These are phyloP conservation scores for Epinotia brunnichana DNA, from an alignment of 2,888 invertebrate genomes.

Conservation along the genomic window DNA sequence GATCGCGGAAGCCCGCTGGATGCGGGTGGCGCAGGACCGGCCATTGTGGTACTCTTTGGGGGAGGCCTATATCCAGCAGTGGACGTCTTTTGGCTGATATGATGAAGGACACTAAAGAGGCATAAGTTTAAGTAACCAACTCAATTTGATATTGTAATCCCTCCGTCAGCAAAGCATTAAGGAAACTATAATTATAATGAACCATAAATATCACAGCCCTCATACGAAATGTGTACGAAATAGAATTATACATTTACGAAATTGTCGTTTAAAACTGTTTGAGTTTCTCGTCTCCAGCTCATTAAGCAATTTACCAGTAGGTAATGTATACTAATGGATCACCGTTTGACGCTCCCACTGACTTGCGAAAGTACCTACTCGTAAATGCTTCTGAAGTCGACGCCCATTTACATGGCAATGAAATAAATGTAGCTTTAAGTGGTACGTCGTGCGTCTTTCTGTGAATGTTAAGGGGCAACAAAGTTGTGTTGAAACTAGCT, in stretches of 20 bases:
- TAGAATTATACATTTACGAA: slow-evolving; percentile 10
- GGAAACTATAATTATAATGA: background rate
- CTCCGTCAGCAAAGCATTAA: background rate
- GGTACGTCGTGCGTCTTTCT: background rate
- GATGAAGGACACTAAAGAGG: too few relatives aligned
- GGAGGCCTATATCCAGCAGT: too few relatives aligned
- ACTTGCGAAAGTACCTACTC: slow-evolving; percentile 14
- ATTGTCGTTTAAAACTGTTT: slow-evolving; percentile 23
- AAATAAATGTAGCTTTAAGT: background rate
- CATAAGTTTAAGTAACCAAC: too few relatives aligned
- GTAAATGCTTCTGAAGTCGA: slow-evolving; percentile 15
- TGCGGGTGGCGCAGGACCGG: too few relatives aligned
- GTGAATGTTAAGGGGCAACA: too few relatives aligned
- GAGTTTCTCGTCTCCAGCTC: slow-evolving; percentile 18
- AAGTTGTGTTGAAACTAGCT: too few relatives aligned
- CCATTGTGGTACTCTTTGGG: too few relatives aligned
- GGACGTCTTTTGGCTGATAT: too few relatives aligned
- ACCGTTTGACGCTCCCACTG: slow-evolving; percentile 20
- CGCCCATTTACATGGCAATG: slow-evolving; percentile 12
- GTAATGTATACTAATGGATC: slow-evolving; percentile 34
- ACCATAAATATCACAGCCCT: background rate
- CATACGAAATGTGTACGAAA: background rate
- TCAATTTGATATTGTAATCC: too few relatives aligned
- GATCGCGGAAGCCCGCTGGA: too few relatives aligned
- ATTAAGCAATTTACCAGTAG: slow-evolving; percentile 26